phyloP scores from a whole-genome alignment of 2,888 invertebrate species.

The Emmelina monodactyla region DNA sequence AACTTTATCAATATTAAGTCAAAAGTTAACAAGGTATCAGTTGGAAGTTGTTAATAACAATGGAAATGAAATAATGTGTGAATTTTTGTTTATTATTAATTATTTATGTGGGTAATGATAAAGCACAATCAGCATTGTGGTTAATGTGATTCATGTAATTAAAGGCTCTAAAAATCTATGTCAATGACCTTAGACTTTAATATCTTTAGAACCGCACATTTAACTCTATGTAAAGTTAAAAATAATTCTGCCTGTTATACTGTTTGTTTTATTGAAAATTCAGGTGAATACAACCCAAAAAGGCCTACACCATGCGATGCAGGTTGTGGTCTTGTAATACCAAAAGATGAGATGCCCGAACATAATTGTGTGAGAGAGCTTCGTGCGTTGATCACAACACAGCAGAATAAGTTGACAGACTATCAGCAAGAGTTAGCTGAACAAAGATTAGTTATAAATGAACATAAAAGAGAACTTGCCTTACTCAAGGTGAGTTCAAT shows the following conservation, averaged over 20 bases:
- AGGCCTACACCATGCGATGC: conserved; percentile 91
- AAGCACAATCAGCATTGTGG: no score
- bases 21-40: no score
- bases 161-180: no score
- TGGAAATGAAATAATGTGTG: no score
- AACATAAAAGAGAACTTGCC: conserved; percentile 88
- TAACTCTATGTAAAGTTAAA: background rate
- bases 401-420: conserved; percentile 86
- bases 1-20: no score
- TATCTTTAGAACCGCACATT: no score
- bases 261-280: no score
- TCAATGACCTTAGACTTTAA: no score
- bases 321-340: conserved; percentile 93
- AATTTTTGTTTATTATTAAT: no score
- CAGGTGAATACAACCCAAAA: conserved; percentile 81
- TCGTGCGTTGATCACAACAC: conserved; percentile 81
- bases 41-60: no score
- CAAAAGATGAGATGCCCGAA: conserved; percentile 92
- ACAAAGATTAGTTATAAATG: conserved; percentile 85
- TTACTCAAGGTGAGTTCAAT: conserved; percentile 74
- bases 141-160: no score
- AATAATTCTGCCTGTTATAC: background rate
- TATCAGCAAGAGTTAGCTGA: conserved; percentile 88
- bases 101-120: no score
- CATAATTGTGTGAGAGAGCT: conserved; percentile 94